Conservation (phyloP, 1,140 invertebrate species). For the Cydia pomonella region DNA sequence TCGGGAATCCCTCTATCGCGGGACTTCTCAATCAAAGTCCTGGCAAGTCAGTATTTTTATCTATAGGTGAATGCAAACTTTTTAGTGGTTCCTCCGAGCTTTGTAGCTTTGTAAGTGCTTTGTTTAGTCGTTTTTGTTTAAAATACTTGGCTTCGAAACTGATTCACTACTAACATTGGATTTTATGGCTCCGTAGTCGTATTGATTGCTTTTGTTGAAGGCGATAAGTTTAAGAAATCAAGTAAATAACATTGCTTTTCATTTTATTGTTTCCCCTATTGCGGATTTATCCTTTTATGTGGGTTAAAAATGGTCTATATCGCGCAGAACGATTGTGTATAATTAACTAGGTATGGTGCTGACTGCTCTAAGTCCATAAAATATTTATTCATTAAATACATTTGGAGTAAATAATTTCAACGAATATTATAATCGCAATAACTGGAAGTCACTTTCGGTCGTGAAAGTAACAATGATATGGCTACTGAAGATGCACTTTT, state of each 20-base stretch:
- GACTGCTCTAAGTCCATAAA: too few species aligned
- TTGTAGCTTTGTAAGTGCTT: constrained; percentile 20
- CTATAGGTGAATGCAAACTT: constrained; percentile 29
- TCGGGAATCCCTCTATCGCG: constrained; percentile 45
- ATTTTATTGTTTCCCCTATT: background rate
- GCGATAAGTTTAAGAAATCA: constrained; percentile 2
- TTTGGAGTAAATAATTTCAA: too few species aligned
- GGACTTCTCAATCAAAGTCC: constrained; percentile 47
- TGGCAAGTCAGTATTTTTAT: constrained; percentile 38
- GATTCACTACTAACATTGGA: constrained; percentile 18
- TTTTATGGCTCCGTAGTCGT: background rate
- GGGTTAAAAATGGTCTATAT: background rate
- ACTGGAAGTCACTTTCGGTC: too few species aligned
- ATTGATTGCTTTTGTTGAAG: background rate
- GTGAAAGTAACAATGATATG: too few species aligned
- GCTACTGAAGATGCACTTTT: too few species aligned
- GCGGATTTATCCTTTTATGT: background rate
- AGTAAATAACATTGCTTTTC: background rate
- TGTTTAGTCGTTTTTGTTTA: constrained; percentile 19
- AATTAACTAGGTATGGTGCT: too few species aligned
- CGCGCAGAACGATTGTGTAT: too few species aligned
- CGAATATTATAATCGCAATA: too few species aligned
- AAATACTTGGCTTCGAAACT: constrained; percentile 3
- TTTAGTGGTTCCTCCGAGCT: constrained; percentile 21
- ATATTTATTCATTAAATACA: too few species aligned